phyloP scores from a whole-genome alignment of 1,140 invertebrate species.

The Lepeophtheirus salmonis region DNA sequence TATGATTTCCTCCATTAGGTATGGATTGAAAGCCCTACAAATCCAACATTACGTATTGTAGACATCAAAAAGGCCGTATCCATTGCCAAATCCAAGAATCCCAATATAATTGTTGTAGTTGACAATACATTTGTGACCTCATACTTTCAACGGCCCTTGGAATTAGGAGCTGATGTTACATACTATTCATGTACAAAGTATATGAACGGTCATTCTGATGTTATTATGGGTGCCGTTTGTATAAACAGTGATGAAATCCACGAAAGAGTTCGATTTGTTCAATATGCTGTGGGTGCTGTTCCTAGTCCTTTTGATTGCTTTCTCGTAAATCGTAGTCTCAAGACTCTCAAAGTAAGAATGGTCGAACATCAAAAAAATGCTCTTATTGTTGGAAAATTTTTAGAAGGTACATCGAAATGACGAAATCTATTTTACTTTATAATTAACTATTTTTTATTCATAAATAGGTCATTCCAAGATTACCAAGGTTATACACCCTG shows the following conservation, averaged over 20 bases:
- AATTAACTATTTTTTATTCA: background rate
- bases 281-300: constrained; percentile 78
- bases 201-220: constrained; percentile 94
- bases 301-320: constrained; percentile 93
- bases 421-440: background rate
- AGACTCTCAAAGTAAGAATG: constrained; percentile 84
- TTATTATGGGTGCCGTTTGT: constrained; percentile 80
- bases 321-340: constrained; percentile 77
- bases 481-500: constrained; percentile 63
- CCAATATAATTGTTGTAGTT: constrained; percentile 59
- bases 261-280: constrained; percentile 54
- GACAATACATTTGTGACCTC: constrained; percentile 94
- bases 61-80: constrained; percentile 56
- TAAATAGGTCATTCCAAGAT: constrained; percentile 42
- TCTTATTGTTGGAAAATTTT: constrained; percentile 51
- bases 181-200: constrained; percentile 92
- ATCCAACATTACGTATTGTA: constrained; percentile 74
- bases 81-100: constrained; percentile 37
- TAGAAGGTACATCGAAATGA: constrained; percentile 46
- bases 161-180: constrained; percentile 74
- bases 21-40: constrained; percentile 96
- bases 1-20: too few relatives aligned
- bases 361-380: constrained; percentile 60
- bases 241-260: constrained; percentile 51
- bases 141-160: constrained; percentile 72